Base-by-base conservation (phyloP, 1,140 invertebrate genomes). In the Sitodiplosis mosellana region DNA sequence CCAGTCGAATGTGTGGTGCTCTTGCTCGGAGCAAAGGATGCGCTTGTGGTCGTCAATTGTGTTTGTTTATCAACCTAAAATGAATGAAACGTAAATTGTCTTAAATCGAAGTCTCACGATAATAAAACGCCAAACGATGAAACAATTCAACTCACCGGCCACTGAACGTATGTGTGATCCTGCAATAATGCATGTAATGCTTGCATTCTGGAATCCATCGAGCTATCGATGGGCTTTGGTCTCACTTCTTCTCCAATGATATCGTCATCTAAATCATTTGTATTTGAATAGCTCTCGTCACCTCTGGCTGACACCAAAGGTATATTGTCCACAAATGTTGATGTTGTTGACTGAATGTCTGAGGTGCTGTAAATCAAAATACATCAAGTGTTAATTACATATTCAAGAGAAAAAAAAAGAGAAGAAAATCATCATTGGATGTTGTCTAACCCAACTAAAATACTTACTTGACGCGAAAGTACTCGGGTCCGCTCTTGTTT, bases 161-260 rank as follows among this genome's bases (percentile, higher is more conserved):
- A 73, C 46, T 78, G 77, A 47, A 75, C 80, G 63, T 87, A 87
- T 50, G 85, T 87, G 54, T 87, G 83, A 69, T 87, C 83, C 69
- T 85, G 72, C 38, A 81, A 68, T n/a, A 80, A 74, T 49, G 78
- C 76, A 60, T 80, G 74, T 10, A 64, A 43, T 37, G 55, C 54
- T 36, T 60, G 57, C 20, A 64, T 34, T 10, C 57, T 55, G 37
- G 74, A 55, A 58, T 69, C 72, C 61, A 72, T 56, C 12, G 14
- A 14, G n/a, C 64, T 66, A 49, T 55, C 54, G 47, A 69, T 53
- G 41, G 61, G 57, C 21, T 53, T 54, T 51, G 58, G 58, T 53
- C 64, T 55, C 55, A 64, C 61, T 49, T 64, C 65, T 55, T 66
- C 61, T 49, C 63, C 55, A 48, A 59, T 55, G 33, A 66, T 53